Percentiles rank a stretch among this genome's conserved stretches.
These are phyloP conservation scores for Stichopus horrens DNA, from an alignment of 53 echinoderm and acorn worm species.

Conservation along the genomic window DNA sequence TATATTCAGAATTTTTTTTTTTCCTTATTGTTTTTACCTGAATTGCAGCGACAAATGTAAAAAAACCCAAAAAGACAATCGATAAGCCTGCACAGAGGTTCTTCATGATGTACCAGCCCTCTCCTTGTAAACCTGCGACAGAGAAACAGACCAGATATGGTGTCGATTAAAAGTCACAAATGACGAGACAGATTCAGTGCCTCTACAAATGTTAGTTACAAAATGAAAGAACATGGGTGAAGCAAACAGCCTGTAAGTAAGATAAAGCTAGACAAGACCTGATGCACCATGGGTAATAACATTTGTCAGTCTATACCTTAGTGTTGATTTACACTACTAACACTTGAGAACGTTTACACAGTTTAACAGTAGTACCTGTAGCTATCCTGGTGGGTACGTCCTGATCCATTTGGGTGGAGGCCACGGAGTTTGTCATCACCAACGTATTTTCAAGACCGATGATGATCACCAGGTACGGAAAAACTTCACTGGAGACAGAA, in stretches of 20 bases:
- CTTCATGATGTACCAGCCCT: slow-evolving; percentile 96
- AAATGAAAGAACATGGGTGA: neutral
- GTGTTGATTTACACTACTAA: no score
- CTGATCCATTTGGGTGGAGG: slow-evolving; percentile 84
- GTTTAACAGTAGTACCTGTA: slow-evolving; percentile 55
- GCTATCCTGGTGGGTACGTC: slow-evolving; percentile 89
- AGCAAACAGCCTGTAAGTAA: neutral
- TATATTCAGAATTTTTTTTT: no score
- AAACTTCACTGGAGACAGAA: slow-evolving; percentile 74
- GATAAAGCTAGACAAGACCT: neutral
- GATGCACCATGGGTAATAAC: no score
- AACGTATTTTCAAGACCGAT: slow-evolving; percentile 94
- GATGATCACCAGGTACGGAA: slow-evolving; percentile 92
- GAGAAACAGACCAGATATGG: neutral
- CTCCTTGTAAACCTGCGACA: slow-evolving; percentile 76
- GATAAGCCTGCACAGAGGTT: slow-evolving; percentile 84
- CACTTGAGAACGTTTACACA: no score
- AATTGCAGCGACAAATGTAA: slow-evolving; percentile 96
- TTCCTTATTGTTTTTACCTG: slow-evolving; percentile 59
- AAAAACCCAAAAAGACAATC: slow-evolving; percentile 81
- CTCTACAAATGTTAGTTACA: neutral
- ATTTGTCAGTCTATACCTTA: no score
- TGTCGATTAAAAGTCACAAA: neutral
- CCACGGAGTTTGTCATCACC: slow-evolving; percentile 94
- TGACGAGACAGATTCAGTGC: neutral